A percentile compares a stretch with the other conserved stretches of the same genome.
These are phyloP conservation scores for Heterohyrax brucei DNA, from an alignment of 2,797 vertebrate species.

Conservation along the genomic window DNA sequence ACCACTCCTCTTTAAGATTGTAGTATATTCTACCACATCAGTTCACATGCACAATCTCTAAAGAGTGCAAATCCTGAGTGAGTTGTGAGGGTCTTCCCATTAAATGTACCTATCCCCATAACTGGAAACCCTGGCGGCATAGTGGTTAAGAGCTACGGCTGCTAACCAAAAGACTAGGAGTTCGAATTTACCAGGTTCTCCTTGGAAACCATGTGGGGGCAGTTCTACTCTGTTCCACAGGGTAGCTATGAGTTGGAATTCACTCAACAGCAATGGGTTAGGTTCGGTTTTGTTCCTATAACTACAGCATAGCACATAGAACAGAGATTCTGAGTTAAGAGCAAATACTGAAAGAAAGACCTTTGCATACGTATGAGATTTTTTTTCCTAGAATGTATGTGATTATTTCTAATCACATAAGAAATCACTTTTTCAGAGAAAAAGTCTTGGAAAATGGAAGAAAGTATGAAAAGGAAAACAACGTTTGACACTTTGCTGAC, in stretches of 20 bases:
- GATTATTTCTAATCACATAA: slow-evolving; percentile 20
- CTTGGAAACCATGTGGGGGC: no score
- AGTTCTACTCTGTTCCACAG: no score
- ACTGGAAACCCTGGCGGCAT: no score
- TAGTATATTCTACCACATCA: background rate
- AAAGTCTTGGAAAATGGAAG: slow-evolving; percentile 46
- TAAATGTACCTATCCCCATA: background rate
- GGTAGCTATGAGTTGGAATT: no score
- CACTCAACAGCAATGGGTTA: no score
- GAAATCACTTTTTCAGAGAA: background rate
- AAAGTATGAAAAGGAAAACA: slow-evolving; percentile 54
- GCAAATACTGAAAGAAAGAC: background rate
- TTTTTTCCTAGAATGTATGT: background rate
- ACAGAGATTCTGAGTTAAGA: slow-evolving; percentile 30
- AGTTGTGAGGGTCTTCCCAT: background rate
- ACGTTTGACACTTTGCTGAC: slow-evolving; percentile 42
- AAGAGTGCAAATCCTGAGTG: background rate
- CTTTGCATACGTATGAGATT: background rate
- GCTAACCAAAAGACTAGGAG: no score
- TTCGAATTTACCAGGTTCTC: no score
- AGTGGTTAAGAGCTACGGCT: no score
- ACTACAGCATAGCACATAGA: background rate
- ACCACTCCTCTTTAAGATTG: background rate
- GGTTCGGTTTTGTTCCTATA: no score
- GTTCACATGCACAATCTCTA: background rate